A percentile compares a stretch with the other conserved stretches of the same genome.
Evolutionary conservation across 2,113 vertebrate genomes (phyloP).

Genomic region (Phocoena sinus): DNA sequence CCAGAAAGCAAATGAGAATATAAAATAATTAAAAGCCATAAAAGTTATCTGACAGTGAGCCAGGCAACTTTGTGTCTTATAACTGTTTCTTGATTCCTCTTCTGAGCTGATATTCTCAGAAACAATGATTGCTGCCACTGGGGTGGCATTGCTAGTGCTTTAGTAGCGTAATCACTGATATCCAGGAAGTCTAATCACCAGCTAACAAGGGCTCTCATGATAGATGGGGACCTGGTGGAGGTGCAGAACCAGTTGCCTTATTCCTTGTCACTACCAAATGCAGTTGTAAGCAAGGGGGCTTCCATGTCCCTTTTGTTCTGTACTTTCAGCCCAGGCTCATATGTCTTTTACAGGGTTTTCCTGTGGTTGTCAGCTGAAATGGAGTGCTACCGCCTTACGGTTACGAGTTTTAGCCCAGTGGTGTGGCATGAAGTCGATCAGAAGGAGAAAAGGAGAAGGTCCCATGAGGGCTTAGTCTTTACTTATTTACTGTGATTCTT

Average conservation of each 20-base stretch:
- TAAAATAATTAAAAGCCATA: slow-evolving; percentile 70
- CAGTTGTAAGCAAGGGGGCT: neutral
- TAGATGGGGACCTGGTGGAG: slow-evolving; percentile 6
- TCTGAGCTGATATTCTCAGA: slow-evolving; percentile 66
- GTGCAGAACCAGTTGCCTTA: neutral
- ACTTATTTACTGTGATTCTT: neutral
- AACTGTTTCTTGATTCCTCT: slow-evolving; percentile 68
- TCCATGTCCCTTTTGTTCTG: neutral
- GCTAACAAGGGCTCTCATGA: slow-evolving; percentile 54
- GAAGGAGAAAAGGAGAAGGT: neutral
- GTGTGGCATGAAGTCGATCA: neutral
- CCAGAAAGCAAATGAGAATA: slow-evolving; percentile 44
- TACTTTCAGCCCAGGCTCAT: neutral
- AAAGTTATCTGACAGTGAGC: slow-evolving; percentile 65
- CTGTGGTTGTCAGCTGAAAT: neutral
- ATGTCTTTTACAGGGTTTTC: neutral
- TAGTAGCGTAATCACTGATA: slow-evolving; percentile 69
- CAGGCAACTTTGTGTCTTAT: slow-evolving; percentile 46
- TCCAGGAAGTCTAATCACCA: slow-evolving; percentile 74
- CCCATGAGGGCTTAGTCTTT: neutral
- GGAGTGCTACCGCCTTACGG: neutral
- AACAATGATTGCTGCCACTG: slow-evolving; percentile 66
- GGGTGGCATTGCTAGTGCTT: slow-evolving; percentile 50
- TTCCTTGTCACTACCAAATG: slow-evolving; percentile 43
- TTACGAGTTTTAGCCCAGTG: neutral